These are phyloP conservation scores for Chaenodraco wilsoni DNA, from an alignment of 2,797 vertebrate genomes.

Conservation along the genomic window DNA sequence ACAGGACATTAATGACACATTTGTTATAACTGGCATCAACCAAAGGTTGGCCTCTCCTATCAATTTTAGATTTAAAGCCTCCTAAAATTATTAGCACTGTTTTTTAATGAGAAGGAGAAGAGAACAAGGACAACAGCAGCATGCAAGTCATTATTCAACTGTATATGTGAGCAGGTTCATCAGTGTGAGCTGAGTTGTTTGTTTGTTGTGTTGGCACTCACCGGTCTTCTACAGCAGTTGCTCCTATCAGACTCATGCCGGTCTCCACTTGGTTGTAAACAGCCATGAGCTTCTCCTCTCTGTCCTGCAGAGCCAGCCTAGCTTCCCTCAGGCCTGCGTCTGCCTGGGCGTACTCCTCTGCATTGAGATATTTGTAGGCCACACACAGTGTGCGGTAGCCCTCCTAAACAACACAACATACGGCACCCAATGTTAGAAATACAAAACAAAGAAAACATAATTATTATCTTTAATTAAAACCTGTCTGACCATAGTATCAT, in stretches of 20 bases:
- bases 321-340: slow-evolving; percentile 88
- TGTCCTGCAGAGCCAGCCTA: slow-evolving; percentile 92
- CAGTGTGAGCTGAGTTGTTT: not conserved
- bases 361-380: slow-evolving; percentile 90
- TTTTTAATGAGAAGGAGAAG: not conserved
- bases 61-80: not conserved
- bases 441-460: not conserved
- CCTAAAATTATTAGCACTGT: not conserved
- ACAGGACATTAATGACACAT: not conserved
- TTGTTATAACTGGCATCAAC: not conserved
- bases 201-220: slow-evolving; percentile 64
- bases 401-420: slow-evolving; percentile 82
- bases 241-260: slow-evolving; percentile 94
- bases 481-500: not conserved
- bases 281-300: slow-evolving; percentile 92
- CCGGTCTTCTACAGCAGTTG: slow-evolving; percentile 98
- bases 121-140: not conserved
- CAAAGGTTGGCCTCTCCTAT: not conserved
- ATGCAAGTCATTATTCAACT: not conserved
- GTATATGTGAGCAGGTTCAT: not conserved
- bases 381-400: slow-evolving; percentile 96
- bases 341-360: slow-evolving; percentile 86
- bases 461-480: not conserved
- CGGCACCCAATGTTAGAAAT: not conserved
- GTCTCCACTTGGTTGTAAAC: slow-evolving; percentile 94